Percentiles rank a stretch among this genome's conserved stretches.
phyloP scores from a whole-genome alignment of 92 coral and sea anemone species.

The Nematostella vectensis region DNA sequence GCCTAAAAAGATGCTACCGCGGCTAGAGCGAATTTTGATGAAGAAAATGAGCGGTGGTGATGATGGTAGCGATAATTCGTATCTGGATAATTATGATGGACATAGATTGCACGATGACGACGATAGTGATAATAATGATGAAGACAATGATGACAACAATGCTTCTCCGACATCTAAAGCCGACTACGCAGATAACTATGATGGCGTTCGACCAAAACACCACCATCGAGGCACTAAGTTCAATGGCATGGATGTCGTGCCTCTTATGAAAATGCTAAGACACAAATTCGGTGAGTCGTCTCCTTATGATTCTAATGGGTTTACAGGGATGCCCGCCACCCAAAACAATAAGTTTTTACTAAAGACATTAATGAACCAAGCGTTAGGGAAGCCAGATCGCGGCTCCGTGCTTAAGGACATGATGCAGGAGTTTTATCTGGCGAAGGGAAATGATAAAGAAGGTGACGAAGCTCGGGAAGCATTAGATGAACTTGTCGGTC shows the following conservation, averaged over 20 bases:
- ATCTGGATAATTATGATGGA: constrained; percentile 36
- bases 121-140: constrained; percentile 19
- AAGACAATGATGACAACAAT: neutral
- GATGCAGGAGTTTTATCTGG: constrained; percentile 71
- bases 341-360: constrained; percentile 26
- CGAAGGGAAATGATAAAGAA: constrained; percentile 52
- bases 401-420: constrained; percentile 72
- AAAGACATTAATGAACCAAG: constrained; percentile 52
- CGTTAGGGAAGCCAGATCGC: constrained; percentile 69
- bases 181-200: constrained; percentile 50
- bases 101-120: neutral
- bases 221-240: constrained; percentile 3
- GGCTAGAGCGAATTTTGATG: constrained; percentile 51
- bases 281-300: constrained; percentile 30
- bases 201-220: constrained; percentile 18
- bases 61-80: constrained; percentile 29
- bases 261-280: constrained; percentile 47
- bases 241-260: constrained; percentile 45
- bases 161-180: constrained; percentile 10
- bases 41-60: constrained; percentile 37
- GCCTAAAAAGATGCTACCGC: constrained; percentile 86
- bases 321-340: constrained; percentile 30
- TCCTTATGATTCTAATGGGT: constrained; percentile 32
- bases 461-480: constrained; percentile 64
- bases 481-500: constrained; percentile 48